These are phyloP conservation scores for Thomomys bottae DNA, from an alignment of 2,113 vertebrate species.

Conservation along the genomic window DNA sequence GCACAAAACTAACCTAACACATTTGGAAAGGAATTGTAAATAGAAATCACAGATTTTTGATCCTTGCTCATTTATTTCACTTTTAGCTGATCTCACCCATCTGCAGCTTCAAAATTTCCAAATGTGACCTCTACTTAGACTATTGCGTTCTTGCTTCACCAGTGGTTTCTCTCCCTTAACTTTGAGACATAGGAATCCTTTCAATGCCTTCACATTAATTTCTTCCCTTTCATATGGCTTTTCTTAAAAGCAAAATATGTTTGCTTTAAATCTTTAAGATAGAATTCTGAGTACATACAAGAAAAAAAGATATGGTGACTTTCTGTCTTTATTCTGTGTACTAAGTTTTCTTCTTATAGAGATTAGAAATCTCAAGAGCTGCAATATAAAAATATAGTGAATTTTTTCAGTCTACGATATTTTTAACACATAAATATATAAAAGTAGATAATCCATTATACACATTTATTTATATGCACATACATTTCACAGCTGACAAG, in stretches of 20 bases:
- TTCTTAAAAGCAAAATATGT: not conserved
- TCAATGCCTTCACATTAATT: not conserved
- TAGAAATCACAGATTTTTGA: conserved; percentile 4
- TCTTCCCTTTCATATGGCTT: not conserved
- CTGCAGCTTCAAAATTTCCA: not conserved
- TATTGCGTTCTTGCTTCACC: not conserved
- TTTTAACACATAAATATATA: no score
- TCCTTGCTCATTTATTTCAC: not conserved
- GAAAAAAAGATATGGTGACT: not conserved
- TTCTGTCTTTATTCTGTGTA: conserved; percentile 1
- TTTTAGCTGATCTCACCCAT: not conserved
- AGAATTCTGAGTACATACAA: conserved; percentile 7
- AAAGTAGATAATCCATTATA: not conserved
- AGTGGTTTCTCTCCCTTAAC: not conserved
- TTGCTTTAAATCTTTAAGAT: not conserved
- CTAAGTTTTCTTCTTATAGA: conserved; percentile 23
- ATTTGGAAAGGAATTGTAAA: not conserved
- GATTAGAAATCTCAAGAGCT: not conserved
- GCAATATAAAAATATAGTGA: not conserved
- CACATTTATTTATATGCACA: not conserved
- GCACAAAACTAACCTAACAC: not conserved
- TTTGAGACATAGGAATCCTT: not conserved
- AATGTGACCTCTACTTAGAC: not conserved
- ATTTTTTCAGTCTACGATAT: not conserved
- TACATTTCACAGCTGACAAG: not conserved